Percentiles rank a stretch among this genome's conserved stretches.
phyloP scores from a whole-genome alignment of 2,888 invertebrate species.

The Tribolium freemani region DNA sequence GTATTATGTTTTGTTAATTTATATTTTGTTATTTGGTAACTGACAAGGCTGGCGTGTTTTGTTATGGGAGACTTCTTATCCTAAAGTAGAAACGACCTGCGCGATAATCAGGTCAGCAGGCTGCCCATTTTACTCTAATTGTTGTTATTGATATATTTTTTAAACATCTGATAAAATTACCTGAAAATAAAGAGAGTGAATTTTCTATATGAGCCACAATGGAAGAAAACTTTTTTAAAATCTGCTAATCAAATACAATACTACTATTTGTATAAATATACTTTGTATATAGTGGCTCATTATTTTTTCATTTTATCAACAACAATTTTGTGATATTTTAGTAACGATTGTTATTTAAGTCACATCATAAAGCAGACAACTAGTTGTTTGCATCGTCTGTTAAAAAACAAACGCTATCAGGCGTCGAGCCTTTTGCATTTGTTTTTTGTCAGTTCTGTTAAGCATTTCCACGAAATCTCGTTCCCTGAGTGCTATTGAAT shows the following conservation, averaged over 20 bases:
- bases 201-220: slow-evolving; percentile 62
- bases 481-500: slow-evolving; percentile 23
- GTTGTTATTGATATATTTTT: slow-evolving; percentile 68
- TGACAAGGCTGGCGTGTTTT: slow-evolving; percentile 55
- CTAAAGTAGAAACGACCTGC: slow-evolving; percentile 48
- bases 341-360: slow-evolving; percentile 73
- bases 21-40: slow-evolving; percentile 58
- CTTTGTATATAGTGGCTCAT: slow-evolving; percentile 68
- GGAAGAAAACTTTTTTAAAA: slow-evolving; percentile 58
- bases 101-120: slow-evolving; percentile 59
- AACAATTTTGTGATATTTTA: slow-evolving; percentile 73
- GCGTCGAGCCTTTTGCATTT: slow-evolving; percentile 39
- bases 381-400: slow-evolving; percentile 61
- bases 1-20: slow-evolving; percentile 63
- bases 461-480: slow-evolving; percentile 48
- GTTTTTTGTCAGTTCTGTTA: slow-evolving; percentile 54
- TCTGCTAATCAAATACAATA: slow-evolving; percentile 52
- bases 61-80: slow-evolving; percentile 58
- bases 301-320: slow-evolving; percentile 71
- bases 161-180: slow-evolving; percentile 65
- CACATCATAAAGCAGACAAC: slow-evolving; percentile 68
- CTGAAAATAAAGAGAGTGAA: slow-evolving; percentile 66
- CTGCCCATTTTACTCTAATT: slow-evolving; percentile 66
- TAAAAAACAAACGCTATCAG: slow-evolving; percentile 54
- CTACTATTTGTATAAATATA: slow-evolving; percentile 57